These are phyloP conservation scores for Saccostrea glomerata DNA, from an alignment of 1,140 invertebrate genomes.

Conservation along the genomic window DNA sequence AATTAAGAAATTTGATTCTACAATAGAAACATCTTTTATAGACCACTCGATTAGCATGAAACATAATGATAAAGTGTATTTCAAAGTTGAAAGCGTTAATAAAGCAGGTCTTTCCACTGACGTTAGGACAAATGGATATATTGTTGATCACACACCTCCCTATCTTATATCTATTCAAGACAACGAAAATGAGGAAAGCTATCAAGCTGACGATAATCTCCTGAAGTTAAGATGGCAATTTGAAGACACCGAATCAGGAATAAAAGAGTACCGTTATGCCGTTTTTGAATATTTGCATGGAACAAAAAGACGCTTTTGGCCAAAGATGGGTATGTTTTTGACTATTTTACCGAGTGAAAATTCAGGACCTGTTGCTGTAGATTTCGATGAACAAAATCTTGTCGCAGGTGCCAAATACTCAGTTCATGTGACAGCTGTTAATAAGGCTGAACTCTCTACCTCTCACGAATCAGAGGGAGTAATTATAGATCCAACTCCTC, in stretches of 20 bases:
- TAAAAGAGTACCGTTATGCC: slow-evolving; percentile 39
- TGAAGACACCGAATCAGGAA: background rate
- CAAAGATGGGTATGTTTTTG: background rate
- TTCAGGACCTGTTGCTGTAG: background rate
- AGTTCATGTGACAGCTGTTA: slow-evolving; percentile 56
- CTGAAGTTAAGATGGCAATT: slow-evolving; percentile 34
- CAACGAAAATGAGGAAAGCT: background rate
- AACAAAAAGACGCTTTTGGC: slow-evolving; percentile 39
- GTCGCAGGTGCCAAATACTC: slow-evolving; percentile 46
- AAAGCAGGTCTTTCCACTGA: slow-evolving; percentile 20
- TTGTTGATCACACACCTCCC: slow-evolving; percentile 43
- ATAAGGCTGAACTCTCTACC: slow-evolving; percentile 49
- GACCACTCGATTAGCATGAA: slow-evolving; percentile 40
- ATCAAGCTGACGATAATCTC: slow-evolving; percentile 24
- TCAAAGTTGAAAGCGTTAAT: slow-evolving; percentile 28
- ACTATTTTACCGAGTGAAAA: background rate
- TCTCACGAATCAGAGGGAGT: slow-evolving; percentile 52
- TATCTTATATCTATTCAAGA: slow-evolving; percentile 16
- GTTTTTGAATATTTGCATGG: slow-evolving; percentile 39
- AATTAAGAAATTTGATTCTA: slow-evolving; percentile 39
- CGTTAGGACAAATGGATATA: slow-evolving; percentile 40
- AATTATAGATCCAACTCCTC: slow-evolving; percentile 56
- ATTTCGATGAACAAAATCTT: background rate
- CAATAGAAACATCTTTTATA: background rate
- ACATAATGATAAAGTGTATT: slow-evolving; percentile 34